Conservation (phyloP, 2,113 vertebrate genomes). For the Vanacampus margaritifer region DNA sequence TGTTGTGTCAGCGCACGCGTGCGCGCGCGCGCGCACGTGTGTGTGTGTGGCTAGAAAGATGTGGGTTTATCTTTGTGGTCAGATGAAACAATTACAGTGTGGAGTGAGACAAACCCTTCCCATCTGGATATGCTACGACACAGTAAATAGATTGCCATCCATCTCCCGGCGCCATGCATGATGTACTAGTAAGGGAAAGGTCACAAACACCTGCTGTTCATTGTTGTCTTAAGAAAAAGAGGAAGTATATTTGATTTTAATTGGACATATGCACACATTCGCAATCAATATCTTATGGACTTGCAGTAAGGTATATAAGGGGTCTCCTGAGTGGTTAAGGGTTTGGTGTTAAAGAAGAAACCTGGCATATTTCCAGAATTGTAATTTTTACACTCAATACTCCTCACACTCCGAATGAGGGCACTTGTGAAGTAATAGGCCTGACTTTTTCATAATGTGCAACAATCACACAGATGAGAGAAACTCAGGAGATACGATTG, state of each 20-base stretch:
- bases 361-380: not conserved
- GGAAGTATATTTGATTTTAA: not conserved
- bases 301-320: not conserved
- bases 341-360: not conserved
- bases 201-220: slow-evolving; percentile 69
- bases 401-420: not conserved
- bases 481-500: not conserved
- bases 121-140: slow-evolving; percentile 37
- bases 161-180: slow-evolving; percentile 7
- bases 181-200: slow-evolving; percentile 46
- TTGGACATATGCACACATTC: not conserved
- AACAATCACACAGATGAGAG: not conserved
- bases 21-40: slow-evolving; percentile 16
- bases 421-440: not conserved
- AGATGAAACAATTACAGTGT: slow-evolving; percentile 42
- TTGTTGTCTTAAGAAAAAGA: not conserved
- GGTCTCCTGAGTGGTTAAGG: not conserved
- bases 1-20: slow-evolving; percentile 20
- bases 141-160: slow-evolving; percentile 20
- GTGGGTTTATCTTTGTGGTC: slow-evolving; percentile 40
- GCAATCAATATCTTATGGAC: not conserved
- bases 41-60: not conserved
- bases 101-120: slow-evolving; percentile 40
- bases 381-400: not conserved
- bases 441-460: slow-evolving; percentile 8